phyloP scores from a whole-genome alignment of 2,888 invertebrate genomes.

The Meliscaeva auricollis region DNA sequence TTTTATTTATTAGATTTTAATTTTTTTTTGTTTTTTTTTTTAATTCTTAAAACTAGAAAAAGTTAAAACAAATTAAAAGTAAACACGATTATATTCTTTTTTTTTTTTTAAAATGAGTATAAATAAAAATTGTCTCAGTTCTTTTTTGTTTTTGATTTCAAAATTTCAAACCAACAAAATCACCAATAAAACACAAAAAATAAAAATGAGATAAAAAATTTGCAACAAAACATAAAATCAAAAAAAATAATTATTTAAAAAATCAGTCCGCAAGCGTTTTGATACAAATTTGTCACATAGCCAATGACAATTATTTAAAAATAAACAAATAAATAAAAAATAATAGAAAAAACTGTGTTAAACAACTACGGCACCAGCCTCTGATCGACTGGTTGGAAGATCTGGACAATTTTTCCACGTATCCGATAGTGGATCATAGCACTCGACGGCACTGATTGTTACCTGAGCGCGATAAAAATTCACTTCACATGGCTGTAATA shows the following conservation, averaged over 20 bases:
- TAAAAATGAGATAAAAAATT: slow-evolving; percentile 6
- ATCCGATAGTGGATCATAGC: slow-evolving; percentile 92
- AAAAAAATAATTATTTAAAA: slow-evolving; percentile 19
- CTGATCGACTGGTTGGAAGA: slow-evolving; percentile 93
- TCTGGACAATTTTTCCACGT: slow-evolving; percentile 92
- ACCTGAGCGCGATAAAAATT: slow-evolving; percentile 94
- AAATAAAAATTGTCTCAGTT: slow-evolving; percentile 55
- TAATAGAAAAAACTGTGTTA: slow-evolving; percentile 83
- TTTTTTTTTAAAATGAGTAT: slow-evolving; percentile 1
- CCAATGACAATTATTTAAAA: slow-evolving; percentile 26
- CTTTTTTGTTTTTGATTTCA: slow-evolving; percentile 40
- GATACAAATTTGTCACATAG: slow-evolving; percentile 45
- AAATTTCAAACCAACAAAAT: not conserved
- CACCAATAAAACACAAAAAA: slow-evolving; percentile 23
- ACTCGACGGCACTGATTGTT: slow-evolving; percentile 92
- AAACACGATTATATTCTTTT: not conserved
- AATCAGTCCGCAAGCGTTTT: slow-evolving; percentile 54
- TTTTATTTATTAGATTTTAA: slow-evolving; percentile 32
- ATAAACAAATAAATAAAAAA: slow-evolving; percentile 46
- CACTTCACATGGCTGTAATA: slow-evolving; percentile 87
- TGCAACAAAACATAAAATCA: slow-evolving; percentile 15
- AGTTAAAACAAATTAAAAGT: not conserved
- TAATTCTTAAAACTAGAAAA: slow-evolving; percentile 4
- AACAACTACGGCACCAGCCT: slow-evolving; percentile 93
- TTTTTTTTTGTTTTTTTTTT: not conserved